A percentile compares a stretch with the other conserved stretches of the same genome.
Evolutionary conservation across 1,140 invertebrate species (phyloP).

Genomic region (Achatina immaculata): DNA sequence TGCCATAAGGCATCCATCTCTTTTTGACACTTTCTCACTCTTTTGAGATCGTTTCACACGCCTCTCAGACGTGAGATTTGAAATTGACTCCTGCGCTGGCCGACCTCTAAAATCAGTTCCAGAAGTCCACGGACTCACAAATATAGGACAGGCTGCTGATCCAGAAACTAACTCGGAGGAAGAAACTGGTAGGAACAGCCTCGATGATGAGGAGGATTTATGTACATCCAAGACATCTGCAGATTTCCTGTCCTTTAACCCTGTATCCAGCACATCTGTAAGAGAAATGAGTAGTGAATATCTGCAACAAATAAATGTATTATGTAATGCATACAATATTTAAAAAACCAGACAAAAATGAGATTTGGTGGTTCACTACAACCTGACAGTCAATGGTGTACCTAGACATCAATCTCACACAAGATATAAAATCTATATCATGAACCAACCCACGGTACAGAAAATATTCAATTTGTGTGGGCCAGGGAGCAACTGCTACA

Average conservation of each 20-base stretch:
- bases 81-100: background rate
- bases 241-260: background rate
- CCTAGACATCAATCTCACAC: too few species aligned
- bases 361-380: too few species aligned
- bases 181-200: background rate
- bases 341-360: too few species aligned
- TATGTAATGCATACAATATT: too few species aligned
- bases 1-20: slow-evolving; percentile 38
- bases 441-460: too few species aligned
- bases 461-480: too few species aligned
- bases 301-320: too few species aligned
- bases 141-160: background rate
- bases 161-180: background rate
- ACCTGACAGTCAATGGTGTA: too few species aligned
- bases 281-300: too few species aligned
- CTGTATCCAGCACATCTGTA: background rate
- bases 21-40: slow-evolving; percentile 4
- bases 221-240: background rate
- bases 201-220: background rate
- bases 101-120: background rate
- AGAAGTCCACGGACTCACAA: background rate
- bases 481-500: too few species aligned
- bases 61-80: background rate
- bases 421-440: too few species aligned
- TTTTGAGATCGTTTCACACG: background rate